Conservation (phyloP, 2,888 invertebrate species). For the Parnassius mnemosyne region DNA sequence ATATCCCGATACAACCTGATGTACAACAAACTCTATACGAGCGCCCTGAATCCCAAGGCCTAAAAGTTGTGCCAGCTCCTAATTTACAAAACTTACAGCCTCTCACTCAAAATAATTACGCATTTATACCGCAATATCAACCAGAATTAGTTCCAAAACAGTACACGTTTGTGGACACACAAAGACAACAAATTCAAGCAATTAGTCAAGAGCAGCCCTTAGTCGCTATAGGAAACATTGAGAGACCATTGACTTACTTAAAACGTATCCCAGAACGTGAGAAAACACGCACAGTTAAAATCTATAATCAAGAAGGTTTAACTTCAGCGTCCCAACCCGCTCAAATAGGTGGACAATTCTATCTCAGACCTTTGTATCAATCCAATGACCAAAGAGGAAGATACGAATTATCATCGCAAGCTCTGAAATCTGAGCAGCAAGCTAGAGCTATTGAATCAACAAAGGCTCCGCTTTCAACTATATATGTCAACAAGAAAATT, state of each 20-base stretch:
- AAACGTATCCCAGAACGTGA: slow-evolving; percentile 68
- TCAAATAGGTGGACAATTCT: slow-evolving; percentile 65
- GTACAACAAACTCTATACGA: slow-evolving; percentile 58
- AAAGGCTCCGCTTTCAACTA: slow-evolving; percentile 67
- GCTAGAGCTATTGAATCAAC: slow-evolving; percentile 49
- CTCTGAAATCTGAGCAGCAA: slow-evolving; percentile 47
- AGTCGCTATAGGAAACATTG: slow-evolving; percentile 49
- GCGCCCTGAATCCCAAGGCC: slow-evolving; percentile 64
- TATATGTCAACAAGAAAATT: slow-evolving; percentile 68
- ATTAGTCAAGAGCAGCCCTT: slow-evolving; percentile 60
- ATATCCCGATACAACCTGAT: slow-evolving; percentile 50
- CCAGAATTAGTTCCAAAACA: slow-evolving; percentile 67
- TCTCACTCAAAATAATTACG: slow-evolving; percentile 46
- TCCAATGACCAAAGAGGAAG: slow-evolving; percentile 59
- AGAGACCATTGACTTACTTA: slow-evolving; percentile 66
- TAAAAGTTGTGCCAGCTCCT: slow-evolving; percentile 71
- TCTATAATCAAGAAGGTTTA: slow-evolving; percentile 58
- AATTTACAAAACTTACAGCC: slow-evolving; percentile 56
- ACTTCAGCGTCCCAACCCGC: slow-evolving; percentile 47
- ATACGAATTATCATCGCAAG: slow-evolving; percentile 50
- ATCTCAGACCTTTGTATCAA: slow-evolving; percentile 59
- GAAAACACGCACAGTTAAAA: slow-evolving; percentile 60
- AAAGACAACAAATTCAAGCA: slow-evolving; percentile 46
- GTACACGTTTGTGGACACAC: slow-evolving; percentile 61
- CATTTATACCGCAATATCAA: slow-evolving; percentile 61